These are phyloP conservation scores for Odontomachus brunneus DNA, from an alignment of 1,140 invertebrate genomes.

Conservation along the genomic window DNA sequence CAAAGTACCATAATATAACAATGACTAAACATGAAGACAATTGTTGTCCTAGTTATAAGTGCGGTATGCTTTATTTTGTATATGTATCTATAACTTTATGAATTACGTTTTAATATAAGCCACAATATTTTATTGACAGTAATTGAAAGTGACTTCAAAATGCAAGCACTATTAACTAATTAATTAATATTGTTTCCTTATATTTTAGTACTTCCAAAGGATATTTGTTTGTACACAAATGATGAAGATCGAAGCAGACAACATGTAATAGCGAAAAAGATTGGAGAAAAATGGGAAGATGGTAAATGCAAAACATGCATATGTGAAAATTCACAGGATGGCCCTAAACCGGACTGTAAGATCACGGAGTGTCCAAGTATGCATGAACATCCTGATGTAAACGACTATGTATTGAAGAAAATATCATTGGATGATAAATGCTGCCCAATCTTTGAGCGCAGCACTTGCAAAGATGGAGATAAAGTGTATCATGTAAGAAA, in stretches of 20 bases:
- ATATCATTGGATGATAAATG: conserved; percentile 86
- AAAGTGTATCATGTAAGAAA: conserved; percentile 85
- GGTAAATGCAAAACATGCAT: conserved; percentile 89
- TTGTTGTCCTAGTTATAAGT: conserved; percentile 89
- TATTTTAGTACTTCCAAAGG: conserved; percentile 87
- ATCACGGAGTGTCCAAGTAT: conserved; percentile 82
- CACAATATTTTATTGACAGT: not conserved
- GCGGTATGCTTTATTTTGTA: conserved; percentile 85
- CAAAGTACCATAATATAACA: conserved; percentile 86
- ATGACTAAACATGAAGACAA: conserved; percentile 81
- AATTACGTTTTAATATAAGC: too few species aligned
- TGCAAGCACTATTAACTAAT: too few species aligned
- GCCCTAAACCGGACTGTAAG: conserved; percentile 78
- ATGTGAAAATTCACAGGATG: conserved; percentile 83
- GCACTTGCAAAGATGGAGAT: conserved; percentile 87
- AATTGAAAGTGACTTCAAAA: too few species aligned
- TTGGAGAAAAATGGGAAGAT: conserved; percentile 88
- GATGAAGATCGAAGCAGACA: conserved; percentile 84
- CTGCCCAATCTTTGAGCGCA: conserved; percentile 87
- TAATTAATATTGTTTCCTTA: conserved; percentile 7
- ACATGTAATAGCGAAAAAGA: conserved; percentile 84
- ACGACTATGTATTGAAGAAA: conserved; percentile 86
- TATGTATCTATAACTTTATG: not conserved
- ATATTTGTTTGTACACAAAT: conserved; percentile 88
- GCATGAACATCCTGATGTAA: conserved; percentile 78